Percentiles rank a stretch among this genome's conserved stretches.
Evolutionary conservation across 2,113 vertebrate genomes (phyloP).

Genomic region (cat (Felis catus)): DNA sequence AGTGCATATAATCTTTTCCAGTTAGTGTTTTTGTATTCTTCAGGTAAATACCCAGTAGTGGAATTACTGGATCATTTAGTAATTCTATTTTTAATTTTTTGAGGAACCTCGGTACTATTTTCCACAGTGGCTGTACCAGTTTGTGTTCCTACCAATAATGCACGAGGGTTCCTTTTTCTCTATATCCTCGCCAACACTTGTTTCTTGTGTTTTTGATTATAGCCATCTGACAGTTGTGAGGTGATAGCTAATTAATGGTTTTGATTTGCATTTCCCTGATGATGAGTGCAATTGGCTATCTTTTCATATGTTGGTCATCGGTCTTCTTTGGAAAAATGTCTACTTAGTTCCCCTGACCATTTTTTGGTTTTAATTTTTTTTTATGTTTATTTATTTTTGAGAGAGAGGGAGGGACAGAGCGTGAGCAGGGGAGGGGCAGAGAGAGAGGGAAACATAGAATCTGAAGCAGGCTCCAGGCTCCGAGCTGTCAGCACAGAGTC

Average conservation of each 20-base stretch:
- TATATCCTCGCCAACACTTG: background rate
- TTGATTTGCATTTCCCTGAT: background rate
- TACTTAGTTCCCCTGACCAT: background rate
- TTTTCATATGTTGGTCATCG: background rate
- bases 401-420: no score
- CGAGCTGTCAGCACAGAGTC: no score
- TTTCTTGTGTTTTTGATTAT: background rate
- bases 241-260: background rate
- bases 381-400: no score
- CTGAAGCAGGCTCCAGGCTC: no score
- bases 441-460: no score
- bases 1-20: no score
- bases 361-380: background rate
- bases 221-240: background rate
- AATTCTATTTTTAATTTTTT: no score
- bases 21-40: no score
- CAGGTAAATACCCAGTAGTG: no score
- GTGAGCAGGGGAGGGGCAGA: no score
- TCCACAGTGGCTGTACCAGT: background rate
- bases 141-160: background rate
- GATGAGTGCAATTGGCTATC: background rate
- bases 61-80: no score
- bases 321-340: background rate
- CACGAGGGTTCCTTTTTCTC: background rate
- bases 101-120: no score